phyloP scores from a whole-genome alignment of 2,888 invertebrate genomes.

The Trachelus troglodyta region DNA sequence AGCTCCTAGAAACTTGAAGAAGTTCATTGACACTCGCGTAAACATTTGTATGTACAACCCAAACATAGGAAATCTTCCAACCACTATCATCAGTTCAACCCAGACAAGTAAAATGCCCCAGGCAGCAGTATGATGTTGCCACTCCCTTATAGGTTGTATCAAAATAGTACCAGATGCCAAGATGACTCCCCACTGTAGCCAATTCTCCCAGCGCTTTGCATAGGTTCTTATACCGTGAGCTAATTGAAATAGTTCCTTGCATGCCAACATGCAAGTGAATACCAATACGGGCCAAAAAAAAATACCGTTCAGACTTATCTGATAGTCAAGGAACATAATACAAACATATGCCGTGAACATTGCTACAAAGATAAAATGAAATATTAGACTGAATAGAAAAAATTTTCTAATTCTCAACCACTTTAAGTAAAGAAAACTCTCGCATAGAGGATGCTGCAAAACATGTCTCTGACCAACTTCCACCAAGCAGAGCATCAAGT shows the following conservation, averaged over 20 bases:
- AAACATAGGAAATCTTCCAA: conserved; percentile 87
- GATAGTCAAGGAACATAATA: conserved; percentile 66
- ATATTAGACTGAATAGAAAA: conserved; percentile 81
- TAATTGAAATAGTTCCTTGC: conserved; percentile 84
- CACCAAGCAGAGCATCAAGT: conserved; percentile 72
- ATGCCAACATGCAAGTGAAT: conserved; percentile 74
- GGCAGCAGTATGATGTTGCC: conserved; percentile 86
- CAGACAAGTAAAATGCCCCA: conserved; percentile 83
- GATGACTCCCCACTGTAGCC: conserved; percentile 84
- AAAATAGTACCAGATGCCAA: conserved; percentile 57
- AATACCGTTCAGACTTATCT: conserved; percentile 65
- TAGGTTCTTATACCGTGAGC: conserved; percentile 80
- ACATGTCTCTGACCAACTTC: conserved; percentile 83
- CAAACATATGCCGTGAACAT: conserved; percentile 80
- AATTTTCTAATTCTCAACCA: conserved; percentile 86
- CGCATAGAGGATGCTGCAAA: conserved; percentile 85
- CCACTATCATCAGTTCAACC: conserved; percentile 87
- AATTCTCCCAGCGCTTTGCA: conserved; percentile 85
- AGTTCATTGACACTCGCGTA: conserved; percentile 83
- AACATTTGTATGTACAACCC: conserved; percentile 91
- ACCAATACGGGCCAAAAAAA: conserved; percentile 68
- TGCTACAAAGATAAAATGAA: conserved; percentile 80
- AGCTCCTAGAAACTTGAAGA: conserved; percentile 83
- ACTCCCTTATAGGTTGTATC: conserved; percentile 64
- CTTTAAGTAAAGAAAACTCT: conserved; percentile 85